Base-by-base conservation (phyloP, 2,888 invertebrate genomes). In the Tupiocoris notatus region DNA sequence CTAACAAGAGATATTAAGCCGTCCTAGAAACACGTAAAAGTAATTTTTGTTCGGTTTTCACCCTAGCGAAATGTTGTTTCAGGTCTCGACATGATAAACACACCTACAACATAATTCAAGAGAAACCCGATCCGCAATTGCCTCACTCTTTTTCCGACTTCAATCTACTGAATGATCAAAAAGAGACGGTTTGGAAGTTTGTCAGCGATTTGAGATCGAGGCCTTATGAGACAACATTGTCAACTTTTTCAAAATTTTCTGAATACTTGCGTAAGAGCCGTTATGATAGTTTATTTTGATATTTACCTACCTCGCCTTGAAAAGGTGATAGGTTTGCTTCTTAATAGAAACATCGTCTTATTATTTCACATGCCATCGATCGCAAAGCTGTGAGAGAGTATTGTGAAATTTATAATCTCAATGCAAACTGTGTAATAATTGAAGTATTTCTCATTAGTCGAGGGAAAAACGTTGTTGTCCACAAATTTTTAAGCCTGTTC, bases 111-210 rank as follows among this genome's bases (percentile, higher is more conserved):
- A 89, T 96, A 1, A 86, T 91, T 0, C 90, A 90, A 77, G 87
- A 88, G 17, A 87, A 87, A 77, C 84, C 85, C 0, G 89, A 91
- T 80, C 88, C 89, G 9, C 88, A 89, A 80, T 83, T 96, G 79
- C 91, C 91, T 80, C 90, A 89, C 82, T 95, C 96, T 0, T 96
- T 97, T 83, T 93, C 93, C 1, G 94, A 95, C 81, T 84, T 96
- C 79, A 90, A 95, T 82, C 88, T 97, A 77, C 92, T 92, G 82
- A 88, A 89, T 18, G 92, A 92, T 81, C 87, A 89, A 0, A 87
- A 89, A 0, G 88, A 89, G 82, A 88, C 89, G 39, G 88, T 90
- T 0, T 91, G 91, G 91, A 86, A 86, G 78, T 86, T 89, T 81
- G 84, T 89, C 21, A 86, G 85, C 80, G 88, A 87, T 82, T 85